Evolutionary conservation across 2,113 vertebrate species (phyloP), one percentile per base, ranked within the genome.

Genomic region (Onychostruthus taczanowskii): DNA sequence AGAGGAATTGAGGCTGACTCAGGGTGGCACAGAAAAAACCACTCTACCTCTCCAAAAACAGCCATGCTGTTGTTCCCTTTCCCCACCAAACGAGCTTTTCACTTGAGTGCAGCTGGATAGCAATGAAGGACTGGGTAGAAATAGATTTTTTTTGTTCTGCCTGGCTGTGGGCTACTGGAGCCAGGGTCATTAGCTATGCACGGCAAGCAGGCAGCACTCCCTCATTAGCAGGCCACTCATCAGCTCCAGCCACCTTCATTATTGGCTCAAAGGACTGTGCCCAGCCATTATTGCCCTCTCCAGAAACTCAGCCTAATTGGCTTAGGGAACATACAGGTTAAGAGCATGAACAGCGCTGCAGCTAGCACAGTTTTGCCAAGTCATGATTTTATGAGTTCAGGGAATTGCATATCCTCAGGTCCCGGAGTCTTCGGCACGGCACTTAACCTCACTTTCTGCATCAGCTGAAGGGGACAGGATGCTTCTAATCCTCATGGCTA

Each of bases 141-240:
- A 94, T 7, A 73, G 88, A 89, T 87, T 89, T 94, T 77, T 77
- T 79, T 82, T 80, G 76, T 82, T 94, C 86, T 4, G 44, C 92
- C 66, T 69, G 67, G 46, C 81, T 2, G 1, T 39, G 58, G 83
- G 7, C 58, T 78, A 61, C 77, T 76, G 67, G 58, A 94, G 94
- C 73, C 80, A 52, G 80, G 43, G 58, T 83, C 62, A 80, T 96
- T 96, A 95, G 89, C 92, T 94, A 94, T 94, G 95, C 95, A 94
- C 63, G 10, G 8, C 86, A 66, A 91, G 84, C 90, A 84, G 83
- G 94, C 94, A 95, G 96, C 89, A 4, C 41, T 94, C 69, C 64
- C 86, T 97, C 95, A 94, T 96, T 95, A 96, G 90, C 81, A 92
- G 73, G 84, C 64, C 53, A 33, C 73, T 92, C 30, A 1, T 89